Evolutionary conservation across 2,113 vertebrate species (phyloP).

Genomic region (Hippocampus mohnikei): DNA sequence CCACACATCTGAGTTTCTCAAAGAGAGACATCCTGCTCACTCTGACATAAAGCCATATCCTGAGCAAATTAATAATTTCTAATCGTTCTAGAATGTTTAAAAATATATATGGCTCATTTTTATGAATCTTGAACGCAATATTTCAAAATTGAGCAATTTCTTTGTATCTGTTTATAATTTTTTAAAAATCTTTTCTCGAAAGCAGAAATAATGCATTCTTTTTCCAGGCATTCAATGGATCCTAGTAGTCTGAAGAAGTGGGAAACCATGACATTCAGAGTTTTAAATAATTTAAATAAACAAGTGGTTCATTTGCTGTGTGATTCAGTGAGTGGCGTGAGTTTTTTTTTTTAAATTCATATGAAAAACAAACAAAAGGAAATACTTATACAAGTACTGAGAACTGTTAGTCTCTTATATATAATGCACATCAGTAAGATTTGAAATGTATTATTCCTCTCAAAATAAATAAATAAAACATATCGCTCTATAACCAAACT

Average conservation of each 20-base stretch:
- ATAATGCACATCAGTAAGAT: slow-evolving; percentile 57
- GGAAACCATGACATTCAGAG: neutral
- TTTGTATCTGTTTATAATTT: neutral
- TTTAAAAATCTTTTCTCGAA: neutral
- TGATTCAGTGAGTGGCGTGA: slow-evolving; percentile 21
- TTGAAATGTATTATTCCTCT: slow-evolving; percentile 42
- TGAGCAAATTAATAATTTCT: neutral
- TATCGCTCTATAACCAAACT: slow-evolving; percentile 62
- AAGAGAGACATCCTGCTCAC: neutral
- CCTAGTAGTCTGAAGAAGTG: neutral
- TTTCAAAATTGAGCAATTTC: neutral
- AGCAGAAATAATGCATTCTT: neutral
- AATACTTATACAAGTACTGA: slow-evolving; percentile 52
- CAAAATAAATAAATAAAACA: slow-evolving; percentile 69
- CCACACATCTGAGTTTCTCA: neutral
- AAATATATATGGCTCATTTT: neutral
- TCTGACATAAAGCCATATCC: neutral
- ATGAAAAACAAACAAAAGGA: slow-evolving; percentile 46
- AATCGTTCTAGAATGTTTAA: neutral
- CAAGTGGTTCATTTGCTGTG: neutral
- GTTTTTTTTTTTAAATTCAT: slow-evolving; percentile 63
- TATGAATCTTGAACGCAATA: neutral
- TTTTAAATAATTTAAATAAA: neutral
- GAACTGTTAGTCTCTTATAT: slow-evolving; percentile 57
- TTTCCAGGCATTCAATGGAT: neutral